Percentiles rank a stretch among this genome's conserved stretches.
These are phyloP conservation scores for Naja naja DNA, from an alignment of 2,113 vertebrate species.

Conservation along the genomic window DNA sequence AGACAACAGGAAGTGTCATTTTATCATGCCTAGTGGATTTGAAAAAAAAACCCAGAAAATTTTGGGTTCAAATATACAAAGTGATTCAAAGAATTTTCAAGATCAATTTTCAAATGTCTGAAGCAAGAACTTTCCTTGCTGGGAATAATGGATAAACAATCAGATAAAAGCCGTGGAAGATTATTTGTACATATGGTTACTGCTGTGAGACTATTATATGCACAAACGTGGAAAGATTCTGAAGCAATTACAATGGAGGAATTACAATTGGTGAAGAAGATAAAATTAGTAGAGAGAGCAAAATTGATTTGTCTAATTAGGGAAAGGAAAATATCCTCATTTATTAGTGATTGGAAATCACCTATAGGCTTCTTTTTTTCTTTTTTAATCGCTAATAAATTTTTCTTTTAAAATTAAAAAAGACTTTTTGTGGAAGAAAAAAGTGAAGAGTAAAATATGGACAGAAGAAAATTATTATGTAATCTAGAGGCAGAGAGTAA, in stretches of 20 bases:
- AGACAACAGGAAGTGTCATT: background rate
- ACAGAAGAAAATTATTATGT: background rate
- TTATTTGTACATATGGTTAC: background rate
- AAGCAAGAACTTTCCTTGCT: background rate
- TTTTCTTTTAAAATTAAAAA: too few species aligned
- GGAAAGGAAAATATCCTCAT: background rate
- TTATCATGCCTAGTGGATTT: background rate
- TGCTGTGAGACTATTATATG: background rate
- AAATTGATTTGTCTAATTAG: background rate
- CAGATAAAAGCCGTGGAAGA: background rate
- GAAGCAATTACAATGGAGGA: background rate
- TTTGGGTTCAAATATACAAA: background rate
- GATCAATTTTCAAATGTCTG: background rate
- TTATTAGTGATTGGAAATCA: background rate
- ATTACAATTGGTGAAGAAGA: background rate
- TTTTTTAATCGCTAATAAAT: too few species aligned
- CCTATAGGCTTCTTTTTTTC: background rate
- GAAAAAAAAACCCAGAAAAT: background rate
- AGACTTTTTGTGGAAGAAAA: background rate
- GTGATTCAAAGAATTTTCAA: background rate
- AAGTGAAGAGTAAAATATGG: background rate
- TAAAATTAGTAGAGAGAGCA: background rate
- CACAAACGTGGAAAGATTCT: background rate
- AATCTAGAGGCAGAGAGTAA: background rate
- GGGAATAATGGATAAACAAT: background rate